Percentiles rank a stretch among this genome's conserved stretches.
Conservation (phyloP, 2,888 invertebrate genomes). For the Chaitophorus viminalis region DNA sequence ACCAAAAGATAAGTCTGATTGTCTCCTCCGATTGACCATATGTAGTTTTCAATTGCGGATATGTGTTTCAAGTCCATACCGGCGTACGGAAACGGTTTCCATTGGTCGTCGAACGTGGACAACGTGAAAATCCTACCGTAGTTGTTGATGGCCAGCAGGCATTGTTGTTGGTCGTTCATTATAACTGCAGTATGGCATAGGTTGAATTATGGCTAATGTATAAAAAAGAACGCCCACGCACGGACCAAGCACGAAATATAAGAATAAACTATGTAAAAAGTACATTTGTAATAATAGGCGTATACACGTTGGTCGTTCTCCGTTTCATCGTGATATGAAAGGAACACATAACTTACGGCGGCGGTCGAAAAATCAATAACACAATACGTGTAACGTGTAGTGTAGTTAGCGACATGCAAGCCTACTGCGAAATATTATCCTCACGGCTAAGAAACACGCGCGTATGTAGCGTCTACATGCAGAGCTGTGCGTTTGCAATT, state of each 20-base stretch:
- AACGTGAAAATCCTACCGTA: slow-evolving; percentile 88
- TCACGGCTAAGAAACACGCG: too few species aligned
- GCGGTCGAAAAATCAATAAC: not conserved
- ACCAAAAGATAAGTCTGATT: slow-evolving; percentile 93
- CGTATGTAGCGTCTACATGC: too few species aligned
- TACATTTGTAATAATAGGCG: not conserved
- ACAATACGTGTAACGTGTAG: not conserved
- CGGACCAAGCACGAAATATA: not conserved
- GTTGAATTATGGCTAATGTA: not conserved
- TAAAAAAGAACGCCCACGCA: not conserved
- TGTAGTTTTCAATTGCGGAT: slow-evolving; percentile 83
- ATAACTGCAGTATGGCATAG: not conserved
- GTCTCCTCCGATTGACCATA: slow-evolving; percentile 94
- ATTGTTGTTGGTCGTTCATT: slow-evolving; percentile 66
- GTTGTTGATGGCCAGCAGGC: slow-evolving; percentile 84
- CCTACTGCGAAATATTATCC: too few species aligned
- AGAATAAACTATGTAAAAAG: not conserved
- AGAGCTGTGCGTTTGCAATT: too few species aligned
- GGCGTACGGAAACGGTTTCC: slow-evolving; percentile 75
- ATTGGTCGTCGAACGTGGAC: slow-evolving; percentile 82
- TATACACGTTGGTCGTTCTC: too few species aligned
- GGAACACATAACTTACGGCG: too few species aligned
- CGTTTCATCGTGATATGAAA: too few species aligned
- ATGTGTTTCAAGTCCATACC: slow-evolving; percentile 88
- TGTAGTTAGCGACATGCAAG: too few species aligned